A percentile compares a stretch with the other conserved stretches of the same genome.
Conservation (phyloP, 2,797 vertebrate species). For the Myotis daubentonii region DNA sequence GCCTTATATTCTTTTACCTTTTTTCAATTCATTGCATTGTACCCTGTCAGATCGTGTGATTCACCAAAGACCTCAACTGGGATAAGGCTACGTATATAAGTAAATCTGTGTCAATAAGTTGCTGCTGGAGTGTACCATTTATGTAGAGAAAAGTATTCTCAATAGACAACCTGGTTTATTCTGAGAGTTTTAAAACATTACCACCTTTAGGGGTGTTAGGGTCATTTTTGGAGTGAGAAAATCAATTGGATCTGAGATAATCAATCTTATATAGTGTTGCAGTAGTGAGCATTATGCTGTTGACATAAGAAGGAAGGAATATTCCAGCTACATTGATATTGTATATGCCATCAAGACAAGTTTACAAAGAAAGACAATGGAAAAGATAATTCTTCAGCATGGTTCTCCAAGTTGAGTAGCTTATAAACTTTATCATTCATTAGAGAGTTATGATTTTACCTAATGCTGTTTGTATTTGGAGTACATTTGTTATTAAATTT, state of each 20-base stretch:
- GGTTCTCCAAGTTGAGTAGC: slow-evolving; percentile 4
- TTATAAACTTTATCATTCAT: background rate
- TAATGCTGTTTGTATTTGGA: background rate
- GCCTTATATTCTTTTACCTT: background rate
- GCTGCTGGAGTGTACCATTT: background rate
- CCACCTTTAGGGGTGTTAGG: background rate
- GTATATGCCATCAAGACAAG: background rate
- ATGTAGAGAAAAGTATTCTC: background rate
- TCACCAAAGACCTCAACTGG: background rate
- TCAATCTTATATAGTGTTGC: background rate
- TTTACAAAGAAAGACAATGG: background rate
- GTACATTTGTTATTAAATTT: background rate
- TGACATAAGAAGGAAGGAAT: background rate
- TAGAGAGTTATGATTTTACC: slow-evolving; percentile 22
- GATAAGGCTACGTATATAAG: background rate
- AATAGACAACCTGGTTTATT: background rate
- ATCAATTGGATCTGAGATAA: background rate
- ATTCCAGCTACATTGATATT: background rate
- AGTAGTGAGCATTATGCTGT: background rate
- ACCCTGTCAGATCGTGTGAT: background rate
- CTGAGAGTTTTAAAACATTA: slow-evolving; percentile 14
- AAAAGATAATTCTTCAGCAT: background rate
- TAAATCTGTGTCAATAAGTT: background rate
- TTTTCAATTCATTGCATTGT: slow-evolving; percentile 23
- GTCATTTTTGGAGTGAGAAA: slow-evolving; percentile 14